Base-by-base conservation (phyloP, 2,113 vertebrate genomes). In the Melospiza melodia region DNA sequence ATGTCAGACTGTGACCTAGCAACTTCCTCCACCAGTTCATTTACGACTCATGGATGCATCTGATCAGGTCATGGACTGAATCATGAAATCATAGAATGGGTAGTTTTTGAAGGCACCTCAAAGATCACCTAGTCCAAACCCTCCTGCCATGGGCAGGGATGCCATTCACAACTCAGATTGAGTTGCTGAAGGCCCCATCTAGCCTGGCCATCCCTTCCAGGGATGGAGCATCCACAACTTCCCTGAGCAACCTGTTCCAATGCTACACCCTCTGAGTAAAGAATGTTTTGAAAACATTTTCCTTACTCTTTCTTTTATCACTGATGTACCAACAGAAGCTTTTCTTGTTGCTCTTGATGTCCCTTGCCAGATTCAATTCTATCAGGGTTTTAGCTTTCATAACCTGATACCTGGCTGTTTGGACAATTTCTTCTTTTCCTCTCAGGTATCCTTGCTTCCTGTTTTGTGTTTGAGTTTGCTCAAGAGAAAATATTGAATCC, bases 141-240 rank as follows among this genome's bases (percentile, higher is more conserved):
- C 9, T 41, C 7, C 30, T 85, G 21, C 30, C 16, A 23, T 35
- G 15, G 74, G 10, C 15, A 67, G 21, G 46, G 21, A 54, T 59
- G 41, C 12, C 39, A 54, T 37, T 73, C 39, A 61, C 30, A n/a
- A n/a, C n/a, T n/a, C 41, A 43, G 12, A 67, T 5, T 0, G 0
- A 54, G 24, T 20, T 67, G 12, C 41, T 48, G 14, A 27, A 61
- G 39, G 46, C 18, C 21, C 5, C 25, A 48, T 54, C 30, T 7
- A 46, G 41, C 59, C 46, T 20, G 39, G 21, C 22, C 54, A 67
- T 20, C 15, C 43, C 59, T 67, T 59, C 12, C 46, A 67, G n/a
- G 21, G 6, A 27, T 31, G 15, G 14, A 78, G 12, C n/a, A 79
- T 22, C 21, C 61, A 49, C 30, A 68, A 2, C 15, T 61, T 54